Evolutionary conservation across 2,888 invertebrate genomes (phyloP).

Genomic region (Lordiphosa fenestrarum): DNA sequence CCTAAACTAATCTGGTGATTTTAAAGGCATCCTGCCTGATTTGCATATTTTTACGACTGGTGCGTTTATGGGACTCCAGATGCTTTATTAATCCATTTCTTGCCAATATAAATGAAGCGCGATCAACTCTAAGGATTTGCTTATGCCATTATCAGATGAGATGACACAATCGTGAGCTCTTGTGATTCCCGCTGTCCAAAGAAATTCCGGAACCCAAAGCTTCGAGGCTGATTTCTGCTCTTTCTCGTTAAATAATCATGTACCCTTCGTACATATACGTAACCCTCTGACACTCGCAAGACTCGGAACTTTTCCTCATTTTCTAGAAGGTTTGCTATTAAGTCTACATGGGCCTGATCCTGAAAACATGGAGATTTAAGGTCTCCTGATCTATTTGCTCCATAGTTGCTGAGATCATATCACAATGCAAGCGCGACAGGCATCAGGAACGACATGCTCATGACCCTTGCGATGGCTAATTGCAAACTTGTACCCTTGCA

Average conservation of each 20-base stretch:
- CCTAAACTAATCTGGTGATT: no score
- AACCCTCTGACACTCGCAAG: neutral
- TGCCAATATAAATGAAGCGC: conserved; percentile 16
- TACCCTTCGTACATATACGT: conserved; percentile 4
- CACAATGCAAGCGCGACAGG: neutral
- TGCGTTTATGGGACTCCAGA: no score
- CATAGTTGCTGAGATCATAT: neutral
- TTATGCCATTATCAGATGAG: conserved; percentile 13
- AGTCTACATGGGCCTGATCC: no score
- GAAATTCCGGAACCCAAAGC: conserved; percentile 8
- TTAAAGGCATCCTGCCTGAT: no score
- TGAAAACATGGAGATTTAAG: neutral
- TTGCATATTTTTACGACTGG: no score
- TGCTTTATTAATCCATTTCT: no score
- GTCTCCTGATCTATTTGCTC: neutral
- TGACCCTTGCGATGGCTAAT: no score
- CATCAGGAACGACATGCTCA: neutral
- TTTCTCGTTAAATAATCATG: neutral
- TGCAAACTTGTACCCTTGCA: no score
- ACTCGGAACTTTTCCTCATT: conserved; percentile 1
- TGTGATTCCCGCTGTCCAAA: conserved; percentile 2
- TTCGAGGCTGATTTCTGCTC: neutral
- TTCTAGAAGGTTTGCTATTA: no score
- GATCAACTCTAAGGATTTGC: conserved; percentile 13
- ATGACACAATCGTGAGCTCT: conserved; percentile 8